phyloP scores from a whole-genome alignment of 2,113 vertebrate genomes.

The Meles meles region DNA sequence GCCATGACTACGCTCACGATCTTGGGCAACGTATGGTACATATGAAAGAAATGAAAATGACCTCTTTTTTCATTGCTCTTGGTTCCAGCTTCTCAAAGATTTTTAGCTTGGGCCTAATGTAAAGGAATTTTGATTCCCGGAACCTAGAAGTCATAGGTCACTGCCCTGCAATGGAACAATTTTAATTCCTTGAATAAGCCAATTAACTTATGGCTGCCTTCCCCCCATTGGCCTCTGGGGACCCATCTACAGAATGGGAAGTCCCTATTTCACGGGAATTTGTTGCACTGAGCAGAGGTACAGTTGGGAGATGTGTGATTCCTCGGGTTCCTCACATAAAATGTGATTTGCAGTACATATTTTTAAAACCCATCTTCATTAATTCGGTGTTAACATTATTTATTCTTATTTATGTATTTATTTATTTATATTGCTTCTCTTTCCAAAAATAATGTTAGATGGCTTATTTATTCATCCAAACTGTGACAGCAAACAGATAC shows the following conservation, averaged over 20 bases:
- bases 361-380: slow-evolving; percentile 28
- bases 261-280: background rate
- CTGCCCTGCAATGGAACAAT: background rate
- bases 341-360: slow-evolving; percentile 6
- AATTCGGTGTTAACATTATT: slow-evolving; percentile 35
- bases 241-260: background rate
- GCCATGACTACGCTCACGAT: accelerated
- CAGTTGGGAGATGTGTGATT: background rate
- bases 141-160: background rate
- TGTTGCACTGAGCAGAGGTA: background rate
- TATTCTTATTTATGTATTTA: slow-evolving; percentile 21
- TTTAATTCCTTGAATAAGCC: background rate
- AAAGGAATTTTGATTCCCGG: background rate
- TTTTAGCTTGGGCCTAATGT: background rate
- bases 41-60: background rate
- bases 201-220: background rate
- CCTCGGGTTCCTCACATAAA: background rate
- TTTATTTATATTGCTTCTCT: slow-evolving; percentile 51
- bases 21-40: accelerated
- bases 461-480: slow-evolving; percentile 32
- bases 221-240: background rate
- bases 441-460: slow-evolving; percentile 50
- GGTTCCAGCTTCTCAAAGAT: background rate
- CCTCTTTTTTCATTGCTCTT: background rate
- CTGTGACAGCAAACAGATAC: background rate